A percentile compares a stretch with the other conserved stretches of the same genome.
phyloP scores from a whole-genome alignment of 2,888 invertebrate genomes.

The Apamea monoglypha region DNA sequence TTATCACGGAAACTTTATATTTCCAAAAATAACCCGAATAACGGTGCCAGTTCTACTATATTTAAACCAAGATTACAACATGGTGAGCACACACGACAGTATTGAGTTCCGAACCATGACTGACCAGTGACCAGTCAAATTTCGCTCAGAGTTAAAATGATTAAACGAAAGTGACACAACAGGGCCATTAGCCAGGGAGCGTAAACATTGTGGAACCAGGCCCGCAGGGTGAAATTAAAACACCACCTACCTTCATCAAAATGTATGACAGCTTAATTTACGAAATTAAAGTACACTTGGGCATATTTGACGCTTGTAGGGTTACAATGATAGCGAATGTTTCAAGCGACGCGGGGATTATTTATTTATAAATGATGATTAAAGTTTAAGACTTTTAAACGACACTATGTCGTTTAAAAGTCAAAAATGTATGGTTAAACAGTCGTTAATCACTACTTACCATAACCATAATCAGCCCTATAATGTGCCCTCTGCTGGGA shows the following conservation, averaged over 20 bases:
- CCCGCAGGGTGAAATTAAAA: conserved; percentile 40
- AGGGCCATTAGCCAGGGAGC: not conserved
- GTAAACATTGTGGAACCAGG: conserved; percentile 11
- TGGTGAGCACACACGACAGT: conserved; percentile 30
- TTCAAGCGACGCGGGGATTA: not conserved
- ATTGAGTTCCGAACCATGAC: conserved; percentile 34
- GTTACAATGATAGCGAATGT: not conserved
- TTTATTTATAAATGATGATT: no score
- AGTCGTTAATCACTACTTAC: not conserved
- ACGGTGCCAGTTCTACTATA: not conserved
- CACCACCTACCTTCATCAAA: not conserved
- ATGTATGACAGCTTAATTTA: conserved; percentile 17
- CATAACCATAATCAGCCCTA: no score
- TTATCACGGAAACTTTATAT: not conserved
- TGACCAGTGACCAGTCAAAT: conserved; percentile 34
- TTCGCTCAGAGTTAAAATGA: conserved; percentile 22
- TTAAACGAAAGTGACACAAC: conserved; percentile 26
- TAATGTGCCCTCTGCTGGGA: no score
- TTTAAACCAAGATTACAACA: not conserved
- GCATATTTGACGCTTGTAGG: not conserved
- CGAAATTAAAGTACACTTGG: conserved; percentile 36
- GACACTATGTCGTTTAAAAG: not conserved
- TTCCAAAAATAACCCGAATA: conserved; percentile 6
- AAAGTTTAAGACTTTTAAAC: no score
- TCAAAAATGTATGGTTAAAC: not conserved